These are phyloP conservation scores for Loris lydekkerianus DNA, from an alignment of 2,797 vertebrate genomes.

Conservation along the genomic window DNA sequence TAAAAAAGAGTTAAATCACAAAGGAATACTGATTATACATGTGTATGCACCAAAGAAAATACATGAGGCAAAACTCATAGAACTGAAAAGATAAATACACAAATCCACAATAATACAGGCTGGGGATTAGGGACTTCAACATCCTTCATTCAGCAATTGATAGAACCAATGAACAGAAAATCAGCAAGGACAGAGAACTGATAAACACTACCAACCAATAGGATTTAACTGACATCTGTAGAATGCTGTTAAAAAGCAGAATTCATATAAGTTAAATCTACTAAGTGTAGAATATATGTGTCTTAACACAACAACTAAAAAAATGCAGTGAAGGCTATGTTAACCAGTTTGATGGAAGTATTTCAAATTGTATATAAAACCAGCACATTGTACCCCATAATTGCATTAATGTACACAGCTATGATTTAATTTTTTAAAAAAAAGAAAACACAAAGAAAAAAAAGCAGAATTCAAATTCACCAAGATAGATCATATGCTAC, in stretches of 20 bases:
- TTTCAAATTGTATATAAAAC: too few relatives aligned
- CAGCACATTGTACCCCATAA: too few relatives aligned
- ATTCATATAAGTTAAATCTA: not conserved
- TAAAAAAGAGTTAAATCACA: not conserved
- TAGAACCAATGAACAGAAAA: not conserved
- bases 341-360: too few relatives aligned
- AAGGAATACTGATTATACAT: not conserved
- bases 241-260: not conserved
- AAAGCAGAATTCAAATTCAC: not conserved
- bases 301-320: too few relatives aligned
- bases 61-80: not conserved
- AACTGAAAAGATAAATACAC: not conserved
- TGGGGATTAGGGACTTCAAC: not conserved
- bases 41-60: not conserved
- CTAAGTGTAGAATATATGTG: too few relatives aligned
- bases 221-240: not conserved
- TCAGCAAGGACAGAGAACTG: not conserved
- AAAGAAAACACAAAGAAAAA: too few relatives aligned
- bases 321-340: too few relatives aligned
- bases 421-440: too few relatives aligned
- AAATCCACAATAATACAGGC: not conserved
- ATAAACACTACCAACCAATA: not conserved
- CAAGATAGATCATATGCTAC: not conserved
- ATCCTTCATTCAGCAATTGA: not conserved
- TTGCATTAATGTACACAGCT: too few relatives aligned